Evolutionary conservation across 2,888 invertebrate genomes (phyloP).

Genomic region (Aporophyla lueneburgensis): DNA sequence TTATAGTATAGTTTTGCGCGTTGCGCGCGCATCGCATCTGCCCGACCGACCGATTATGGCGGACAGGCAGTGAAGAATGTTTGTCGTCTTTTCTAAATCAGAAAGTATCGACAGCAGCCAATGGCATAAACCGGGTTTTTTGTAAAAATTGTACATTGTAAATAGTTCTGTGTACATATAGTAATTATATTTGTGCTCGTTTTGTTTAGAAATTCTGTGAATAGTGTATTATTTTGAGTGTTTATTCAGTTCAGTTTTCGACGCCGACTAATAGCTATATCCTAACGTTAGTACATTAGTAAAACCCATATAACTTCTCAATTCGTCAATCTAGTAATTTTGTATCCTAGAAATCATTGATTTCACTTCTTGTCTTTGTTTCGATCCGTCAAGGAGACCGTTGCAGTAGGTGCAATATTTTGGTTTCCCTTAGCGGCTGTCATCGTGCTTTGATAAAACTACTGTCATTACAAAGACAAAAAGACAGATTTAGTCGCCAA

Average conservation of each 20-base stretch:
- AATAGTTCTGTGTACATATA: slow-evolving; percentile 94
- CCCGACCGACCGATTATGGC: slow-evolving; percentile 90
- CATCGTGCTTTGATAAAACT: slow-evolving; percentile 85
- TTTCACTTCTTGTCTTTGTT: slow-evolving; percentile 88
- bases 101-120: slow-evolving; percentile 92
- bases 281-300: slow-evolving; percentile 86
- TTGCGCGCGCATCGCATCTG: slow-evolving; percentile 91
- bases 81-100: slow-evolving; percentile 90
- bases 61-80: slow-evolving; percentile 89
- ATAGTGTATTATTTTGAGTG: slow-evolving; percentile 91
- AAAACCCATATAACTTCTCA: slow-evolving; percentile 80
- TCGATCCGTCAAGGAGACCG: slow-evolving; percentile 89
- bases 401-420: slow-evolving; percentile 90
- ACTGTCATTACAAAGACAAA: slow-evolving; percentile 87
- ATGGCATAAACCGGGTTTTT: slow-evolving; percentile 92
- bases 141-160: slow-evolving; percentile 93
- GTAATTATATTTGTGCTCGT: slow-evolving; percentile 93
- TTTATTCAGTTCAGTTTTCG: slow-evolving; percentile 91
- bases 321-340: slow-evolving; percentile 72
- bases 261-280: slow-evolving; percentile 90
- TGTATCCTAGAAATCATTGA: slow-evolving; percentile 72
- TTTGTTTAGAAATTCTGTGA: slow-evolving; percentile 92
- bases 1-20: slow-evolving; percentile 89
- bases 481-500: slow-evolving; percentile 79
- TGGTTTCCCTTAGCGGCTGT: slow-evolving; percentile 88